Conservation (phyloP, 2,113 vertebrate species). For the Trichechus manatus region DNA sequence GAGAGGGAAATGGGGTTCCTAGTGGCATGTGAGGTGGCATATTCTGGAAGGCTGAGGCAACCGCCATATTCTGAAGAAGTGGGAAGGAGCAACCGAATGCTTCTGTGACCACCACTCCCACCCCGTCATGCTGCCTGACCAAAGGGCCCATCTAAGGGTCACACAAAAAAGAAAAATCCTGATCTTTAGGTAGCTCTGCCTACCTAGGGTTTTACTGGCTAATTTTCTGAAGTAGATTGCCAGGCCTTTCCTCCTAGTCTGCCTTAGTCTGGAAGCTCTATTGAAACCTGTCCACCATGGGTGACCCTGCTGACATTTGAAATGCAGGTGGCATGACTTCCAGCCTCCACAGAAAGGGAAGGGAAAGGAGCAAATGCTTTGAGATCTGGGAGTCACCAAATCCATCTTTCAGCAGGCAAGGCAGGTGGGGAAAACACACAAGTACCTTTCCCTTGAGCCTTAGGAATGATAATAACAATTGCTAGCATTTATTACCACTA, state of each 20-base stretch:
- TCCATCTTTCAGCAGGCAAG: not conserved
- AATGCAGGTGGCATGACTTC: not conserved
- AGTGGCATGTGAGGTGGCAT: not conserved
- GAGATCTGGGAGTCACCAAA: no score
- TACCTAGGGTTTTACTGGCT: not conserved
- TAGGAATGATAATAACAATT: not conserved
- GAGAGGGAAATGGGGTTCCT: not conserved
- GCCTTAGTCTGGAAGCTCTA: not conserved
- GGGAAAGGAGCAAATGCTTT: not conserved
- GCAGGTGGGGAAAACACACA: accelerated
- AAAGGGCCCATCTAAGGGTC: not conserved
- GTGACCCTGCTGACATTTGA: not conserved
- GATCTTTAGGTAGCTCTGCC: not conserved
- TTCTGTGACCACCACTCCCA: not conserved
- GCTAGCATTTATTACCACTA: not conserved
- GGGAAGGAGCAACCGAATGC: accelerated
- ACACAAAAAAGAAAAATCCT: not conserved
- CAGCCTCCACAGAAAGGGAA: not conserved
- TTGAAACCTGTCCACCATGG: not conserved
- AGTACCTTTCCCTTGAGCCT: no score
- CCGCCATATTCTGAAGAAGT: not conserved
- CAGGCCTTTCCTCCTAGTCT: not conserved
- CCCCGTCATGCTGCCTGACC: not conserved
- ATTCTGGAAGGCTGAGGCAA: no score
- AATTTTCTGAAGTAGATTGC: not conserved